A percentile compares a stretch with the other conserved stretches of the same genome.
These are phyloP conservation scores for Sphinx pinastri DNA, from an alignment of 2,888 invertebrate genomes.

Conservation along the genomic window DNA sequence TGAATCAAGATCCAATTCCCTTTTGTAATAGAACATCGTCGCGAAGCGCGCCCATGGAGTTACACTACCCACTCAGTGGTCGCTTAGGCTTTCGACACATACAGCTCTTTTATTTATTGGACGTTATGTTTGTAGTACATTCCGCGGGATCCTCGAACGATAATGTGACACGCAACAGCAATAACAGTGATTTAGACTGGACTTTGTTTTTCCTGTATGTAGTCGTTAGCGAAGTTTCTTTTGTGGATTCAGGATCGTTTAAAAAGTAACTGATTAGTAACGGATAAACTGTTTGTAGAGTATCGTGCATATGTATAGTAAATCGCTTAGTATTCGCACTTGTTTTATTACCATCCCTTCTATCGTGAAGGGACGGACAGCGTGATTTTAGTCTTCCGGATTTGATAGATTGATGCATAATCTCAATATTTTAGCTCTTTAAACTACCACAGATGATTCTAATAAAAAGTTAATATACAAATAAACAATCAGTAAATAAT, in stretches of 20 bases:
- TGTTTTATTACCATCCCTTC: conserved; percentile 17
- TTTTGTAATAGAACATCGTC: conserved; percentile 84
- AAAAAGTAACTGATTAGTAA: conserved; percentile 21
- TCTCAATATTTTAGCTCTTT: background rate
- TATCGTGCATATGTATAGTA: background rate
- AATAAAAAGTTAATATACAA: too few relatives aligned
- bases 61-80: conserved; percentile 79
- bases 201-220: conserved; percentile 41
- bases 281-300: conserved; percentile 9
- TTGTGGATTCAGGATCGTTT: conserved; percentile 32
- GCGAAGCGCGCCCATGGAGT: conserved; percentile 78
- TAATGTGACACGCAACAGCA: conserved; percentile 55
- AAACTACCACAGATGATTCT: too few relatives aligned
- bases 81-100: conserved; percentile 67
- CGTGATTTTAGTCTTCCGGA: conserved; percentile 1
- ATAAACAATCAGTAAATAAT: too few relatives aligned
- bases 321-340: background rate
- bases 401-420: background rate
- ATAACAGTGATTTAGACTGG: conserved; percentile 49
- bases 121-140: conserved; percentile 48
- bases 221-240: conserved; percentile 39
- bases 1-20: conserved; percentile 85
- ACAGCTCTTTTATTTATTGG: conserved; percentile 53
- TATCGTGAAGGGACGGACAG: conserved; percentile 1
- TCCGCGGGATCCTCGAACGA: conserved; percentile 54